phyloP scores from a whole-genome alignment of 2,888 invertebrate species.

The Sipha maydis region DNA sequence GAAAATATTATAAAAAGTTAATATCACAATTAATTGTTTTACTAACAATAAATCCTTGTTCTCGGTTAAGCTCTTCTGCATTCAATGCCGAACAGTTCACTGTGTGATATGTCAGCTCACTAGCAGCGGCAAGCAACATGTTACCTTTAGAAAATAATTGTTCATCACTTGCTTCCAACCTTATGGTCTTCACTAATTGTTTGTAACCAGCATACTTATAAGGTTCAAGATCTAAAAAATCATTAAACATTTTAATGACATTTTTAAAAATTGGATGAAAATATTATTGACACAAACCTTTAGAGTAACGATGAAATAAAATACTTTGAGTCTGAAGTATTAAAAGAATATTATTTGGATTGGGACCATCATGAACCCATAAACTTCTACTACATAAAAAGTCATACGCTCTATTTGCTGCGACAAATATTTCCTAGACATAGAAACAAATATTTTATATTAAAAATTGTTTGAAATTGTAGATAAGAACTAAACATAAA shows the following conservation, averaged over 20 bases:
- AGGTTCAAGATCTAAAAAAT: conserved; percentile 74
- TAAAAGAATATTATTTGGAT: conserved; percentile 93
- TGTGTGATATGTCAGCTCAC: conserved; percentile 95
- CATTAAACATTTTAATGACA: not conserved
- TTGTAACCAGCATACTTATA: conserved; percentile 99
- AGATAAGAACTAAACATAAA: not conserved
- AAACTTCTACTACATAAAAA: conserved; percentile 93
- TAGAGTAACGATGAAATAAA: conserved; percentile 88
- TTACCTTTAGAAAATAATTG: conserved; percentile 87
- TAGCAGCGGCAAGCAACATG: conserved; percentile 88
- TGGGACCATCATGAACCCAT: conserved; percentile 88
- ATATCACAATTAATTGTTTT: not conserved
- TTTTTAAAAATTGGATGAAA: not conserved
- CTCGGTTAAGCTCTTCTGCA: conserved; percentile 95
- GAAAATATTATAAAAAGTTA: not conserved
- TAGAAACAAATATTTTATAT: conserved; percentile 24
- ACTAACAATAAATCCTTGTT: conserved; percentile 86
- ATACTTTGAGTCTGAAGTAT: conserved; percentile 94
- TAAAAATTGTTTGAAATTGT: not conserved
- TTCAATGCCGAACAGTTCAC: conserved; percentile 96
- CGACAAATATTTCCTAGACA: conserved; percentile 88
- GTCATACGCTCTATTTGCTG: conserved; percentile 97
- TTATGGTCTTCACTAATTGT: conserved; percentile 93
- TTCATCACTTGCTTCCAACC: conserved; percentile 92
- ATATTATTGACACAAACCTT: conserved; percentile 72